Evolutionary conservation across 2,797 vertebrate genomes (phyloP), one percentile per base, ranked within the genome.

Genomic region (Typhlichthys eigenmanni): DNA sequence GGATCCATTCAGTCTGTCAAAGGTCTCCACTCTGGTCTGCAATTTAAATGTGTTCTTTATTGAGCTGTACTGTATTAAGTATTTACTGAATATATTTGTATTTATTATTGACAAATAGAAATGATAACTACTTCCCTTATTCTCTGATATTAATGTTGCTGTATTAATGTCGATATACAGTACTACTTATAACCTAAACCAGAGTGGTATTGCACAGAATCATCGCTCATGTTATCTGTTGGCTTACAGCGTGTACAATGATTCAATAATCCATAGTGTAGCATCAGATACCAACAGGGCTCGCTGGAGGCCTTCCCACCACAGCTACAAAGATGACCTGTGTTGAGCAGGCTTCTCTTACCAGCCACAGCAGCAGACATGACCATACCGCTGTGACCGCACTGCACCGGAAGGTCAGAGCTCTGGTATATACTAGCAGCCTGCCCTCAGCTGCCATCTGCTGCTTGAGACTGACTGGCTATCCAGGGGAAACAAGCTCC

Each of bases 391-490:
- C n/a, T 17, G 6, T 61, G 47, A 49, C 17, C 24, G 10, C 19
- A 29, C 29, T 19, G 16, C 49, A 5, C 34, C 7, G 5, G 34
- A 50, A 32, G 59, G 59, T 38, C 48, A 51, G 38, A 43, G 16
- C 49, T 3, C 13, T 9, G n/a, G 47, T 7, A 12, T 60, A 6
- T 32, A 32, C 29, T 47, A 19, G 19, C 19, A 19, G 19, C 19
- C 14, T 17, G 38, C 14, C 43, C 29, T 1, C 45, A 9, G 5
- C 13, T 16, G 52, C 64, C 73, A 79, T 80, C 65, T 77, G 75
- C 45, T 74, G 69, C 68, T 67, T 64, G 55, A 58, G 17, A 58
- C 12, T 53, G 52, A 43, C 38, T 58, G 58, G 57, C 48, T 55
- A 19, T 19, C 19, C 19, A 19, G 46, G 62, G 47, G 32, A 16